A percentile compares a stretch with the other conserved stretches of the same genome.
Evolutionary conservation across 2,888 invertebrate genomes (phyloP).

Genomic region (Chrysolina oricalcia): DNA sequence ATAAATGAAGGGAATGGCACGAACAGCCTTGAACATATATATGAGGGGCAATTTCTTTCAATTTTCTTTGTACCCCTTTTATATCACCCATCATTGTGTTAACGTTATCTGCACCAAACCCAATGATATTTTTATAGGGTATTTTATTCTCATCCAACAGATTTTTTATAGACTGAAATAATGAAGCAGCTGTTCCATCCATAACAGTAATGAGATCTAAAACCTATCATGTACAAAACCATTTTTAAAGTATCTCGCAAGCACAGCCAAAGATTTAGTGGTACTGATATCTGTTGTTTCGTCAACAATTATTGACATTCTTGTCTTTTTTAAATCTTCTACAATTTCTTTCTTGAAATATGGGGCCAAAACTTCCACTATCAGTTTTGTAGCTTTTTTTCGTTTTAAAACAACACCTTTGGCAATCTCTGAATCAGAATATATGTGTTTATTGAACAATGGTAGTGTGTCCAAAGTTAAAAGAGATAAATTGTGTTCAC

Average conservation of each 20-base stretch:
- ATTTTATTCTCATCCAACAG: constrained; percentile 37
- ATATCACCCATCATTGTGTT: constrained; percentile 51
- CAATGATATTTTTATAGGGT: constrained; percentile 45
- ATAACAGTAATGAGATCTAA: constrained; percentile 6
- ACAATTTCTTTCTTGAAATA: no score
- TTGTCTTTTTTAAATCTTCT: no score
- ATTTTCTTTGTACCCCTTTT: constrained; percentile 36
- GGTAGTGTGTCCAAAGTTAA: constrained; percentile 21
- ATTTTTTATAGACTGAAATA: constrained; percentile 39
- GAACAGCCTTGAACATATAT: constrained; percentile 48
- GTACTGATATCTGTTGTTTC: no score
- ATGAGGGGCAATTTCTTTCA: constrained; percentile 38
- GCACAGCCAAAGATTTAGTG: constrained; percentile 12
- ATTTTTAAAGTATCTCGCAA: constrained; percentile 6
- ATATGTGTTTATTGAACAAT: constrained; percentile 9
- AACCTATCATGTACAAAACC: constrained; percentile 9
- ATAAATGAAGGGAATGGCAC: constrained; percentile 48
- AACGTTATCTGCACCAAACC: constrained; percentile 51
- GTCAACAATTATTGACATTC: constrained; percentile 5
- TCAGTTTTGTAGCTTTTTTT: constrained; percentile 18
- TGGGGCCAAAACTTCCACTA: no score
- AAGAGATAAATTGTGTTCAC: not conserved
- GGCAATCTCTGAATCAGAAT: constrained; percentile 24
- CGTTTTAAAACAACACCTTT: constrained; percentile 20
- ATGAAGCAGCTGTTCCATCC: no score